Conservation (phyloP, 1,140 invertebrate genomes). For the Melanaphis sacchari region DNA sequence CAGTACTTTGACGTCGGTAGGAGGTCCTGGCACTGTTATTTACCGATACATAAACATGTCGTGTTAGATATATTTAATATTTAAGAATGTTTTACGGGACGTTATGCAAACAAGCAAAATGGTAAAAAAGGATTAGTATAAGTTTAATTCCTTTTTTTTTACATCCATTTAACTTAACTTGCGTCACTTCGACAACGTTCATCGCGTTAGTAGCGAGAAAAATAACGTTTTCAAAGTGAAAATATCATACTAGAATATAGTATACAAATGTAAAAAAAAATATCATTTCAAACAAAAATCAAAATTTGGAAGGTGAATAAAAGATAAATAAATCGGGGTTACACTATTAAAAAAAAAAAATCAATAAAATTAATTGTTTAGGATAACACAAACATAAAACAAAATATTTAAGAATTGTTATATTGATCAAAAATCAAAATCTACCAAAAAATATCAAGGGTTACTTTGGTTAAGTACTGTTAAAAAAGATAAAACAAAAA, state of each 20-base stretch:
- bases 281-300: slow-evolving; percentile 34
- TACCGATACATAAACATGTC: slow-evolving; percentile 60
- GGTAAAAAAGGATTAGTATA: slow-evolving; percentile 36
- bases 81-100: neutral
- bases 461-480: slow-evolving; percentile 49
- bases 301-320: slow-evolving; percentile 31
- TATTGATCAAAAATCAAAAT: slow-evolving; percentile 60
- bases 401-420: slow-evolving; percentile 10
- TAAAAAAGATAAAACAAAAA: slow-evolving; percentile 28
- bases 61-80: slow-evolving; percentile 32
- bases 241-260: neutral
- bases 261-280: neutral
- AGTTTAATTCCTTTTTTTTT: neutral
- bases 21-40: slow-evolving; percentile 93
- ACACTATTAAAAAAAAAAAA: slow-evolving; percentile 49
- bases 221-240: slow-evolving; percentile 18
- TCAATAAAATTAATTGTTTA: slow-evolving; percentile 3
- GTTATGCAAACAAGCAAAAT: slow-evolving; percentile 30
- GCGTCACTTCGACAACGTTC: slow-evolving; percentile 4
- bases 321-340: slow-evolving; percentile 27
- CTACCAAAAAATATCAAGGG: slow-evolving; percentile 58
- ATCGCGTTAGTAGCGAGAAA: neutral
- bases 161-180: neutral
- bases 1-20: slow-evolving; percentile 85
- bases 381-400: slow-evolving; percentile 39